Conservation (phyloP, 1,140 invertebrate genomes). For the Streblospio benedicti region DNA sequence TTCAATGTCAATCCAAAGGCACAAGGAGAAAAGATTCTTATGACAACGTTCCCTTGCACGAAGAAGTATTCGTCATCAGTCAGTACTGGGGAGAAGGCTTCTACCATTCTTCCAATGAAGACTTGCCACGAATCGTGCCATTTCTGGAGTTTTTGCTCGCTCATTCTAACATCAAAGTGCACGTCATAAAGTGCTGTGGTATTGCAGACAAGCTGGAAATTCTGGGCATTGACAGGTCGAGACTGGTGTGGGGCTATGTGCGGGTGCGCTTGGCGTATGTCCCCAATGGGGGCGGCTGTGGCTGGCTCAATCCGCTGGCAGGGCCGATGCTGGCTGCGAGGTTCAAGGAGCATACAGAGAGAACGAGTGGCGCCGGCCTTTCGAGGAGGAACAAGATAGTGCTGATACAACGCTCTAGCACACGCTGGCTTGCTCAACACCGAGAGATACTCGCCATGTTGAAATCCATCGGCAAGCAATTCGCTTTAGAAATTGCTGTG, state of each 20-base stretch:
- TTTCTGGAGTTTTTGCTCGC: background rate
- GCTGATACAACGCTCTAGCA: background rate
- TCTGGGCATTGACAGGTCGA: background rate
- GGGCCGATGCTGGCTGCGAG: background rate
- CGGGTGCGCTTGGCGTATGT: constrained; percentile 6
- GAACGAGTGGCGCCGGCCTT: background rate
- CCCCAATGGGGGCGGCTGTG: background rate
- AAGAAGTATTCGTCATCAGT: background rate
- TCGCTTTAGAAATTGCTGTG: constrained; percentile 3
- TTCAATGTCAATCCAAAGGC: too few relatives aligned
- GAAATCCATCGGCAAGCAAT: background rate
- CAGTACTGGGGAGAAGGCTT: constrained; percentile 2
- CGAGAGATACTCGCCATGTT: background rate
- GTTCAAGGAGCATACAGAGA: too few relatives aligned
- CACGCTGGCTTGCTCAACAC: constrained; percentile 1
- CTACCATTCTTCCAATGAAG: background rate
- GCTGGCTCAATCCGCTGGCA: background rate
- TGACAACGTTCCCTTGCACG: background rate
- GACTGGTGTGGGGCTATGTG: background rate
- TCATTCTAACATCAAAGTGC: constrained; percentile 1
- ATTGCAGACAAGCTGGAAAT: background rate
- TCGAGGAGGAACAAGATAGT: background rate
- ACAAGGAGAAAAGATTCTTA: background rate
- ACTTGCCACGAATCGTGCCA: background rate
- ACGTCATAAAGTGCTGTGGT: background rate